Percentiles rank a stretch among this genome's conserved stretches.
Conservation (phyloP, 2,113 vertebrate species). For the Heliornis fulica region DNA sequence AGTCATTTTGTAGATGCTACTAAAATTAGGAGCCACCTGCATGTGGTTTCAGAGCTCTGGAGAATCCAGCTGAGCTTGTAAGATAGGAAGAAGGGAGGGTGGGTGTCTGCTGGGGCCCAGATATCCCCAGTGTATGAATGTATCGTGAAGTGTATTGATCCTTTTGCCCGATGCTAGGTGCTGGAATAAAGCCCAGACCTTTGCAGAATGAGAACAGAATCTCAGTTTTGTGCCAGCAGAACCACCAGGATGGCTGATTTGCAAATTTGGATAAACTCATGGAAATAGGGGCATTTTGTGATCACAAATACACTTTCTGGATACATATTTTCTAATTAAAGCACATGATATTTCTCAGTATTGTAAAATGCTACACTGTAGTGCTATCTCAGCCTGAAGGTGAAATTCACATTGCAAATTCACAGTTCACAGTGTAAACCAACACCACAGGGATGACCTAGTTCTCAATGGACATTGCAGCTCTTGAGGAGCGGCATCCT, state of each 20-base stretch:
- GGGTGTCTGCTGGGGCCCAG: not conserved
- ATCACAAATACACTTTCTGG: not conserved
- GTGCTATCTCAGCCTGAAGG: not conserved
- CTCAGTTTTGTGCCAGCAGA: not conserved
- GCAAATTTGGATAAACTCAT: not conserved
- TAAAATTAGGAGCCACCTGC: conserved; percentile 26
- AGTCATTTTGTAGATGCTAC: not conserved
- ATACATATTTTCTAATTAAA: not conserved
- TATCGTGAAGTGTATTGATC: not conserved
- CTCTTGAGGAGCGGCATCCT: not conserved
- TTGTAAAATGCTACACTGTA: not conserved
- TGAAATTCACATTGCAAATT: not conserved
- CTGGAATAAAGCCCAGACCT: conserved; percentile 26
- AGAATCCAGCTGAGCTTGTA: not conserved
- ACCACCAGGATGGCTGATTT: not conserved
- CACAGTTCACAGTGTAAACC: not conserved
- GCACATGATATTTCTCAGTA: not conserved
- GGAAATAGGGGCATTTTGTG: not conserved
- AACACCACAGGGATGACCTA: not conserved
- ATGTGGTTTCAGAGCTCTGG: conserved; percentile 10
- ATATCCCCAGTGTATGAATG: not conserved
- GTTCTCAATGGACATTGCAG: not conserved
- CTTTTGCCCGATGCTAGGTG: not conserved
- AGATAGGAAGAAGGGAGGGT: not conserved
- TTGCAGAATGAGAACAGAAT: not conserved